Conservation (phyloP, 2,113 vertebrate genomes). For the Ctenomys sociabilis region DNA sequence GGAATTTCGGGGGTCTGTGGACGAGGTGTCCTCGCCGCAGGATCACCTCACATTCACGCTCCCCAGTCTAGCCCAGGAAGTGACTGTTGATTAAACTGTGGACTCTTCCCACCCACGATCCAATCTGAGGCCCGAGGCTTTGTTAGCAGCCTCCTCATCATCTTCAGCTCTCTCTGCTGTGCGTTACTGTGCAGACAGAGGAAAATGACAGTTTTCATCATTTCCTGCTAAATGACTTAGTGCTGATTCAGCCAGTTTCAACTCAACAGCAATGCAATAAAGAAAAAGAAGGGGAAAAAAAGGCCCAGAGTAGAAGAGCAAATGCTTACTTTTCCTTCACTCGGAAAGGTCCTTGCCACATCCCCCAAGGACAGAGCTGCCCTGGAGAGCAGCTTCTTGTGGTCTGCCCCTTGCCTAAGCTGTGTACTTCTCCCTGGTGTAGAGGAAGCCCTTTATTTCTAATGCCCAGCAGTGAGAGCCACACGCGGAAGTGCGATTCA, state of each 20-base stretch:
- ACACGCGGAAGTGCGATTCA: background rate
- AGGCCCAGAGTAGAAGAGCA: slow-evolving; percentile 50
- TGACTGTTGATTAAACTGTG: slow-evolving; percentile 48
- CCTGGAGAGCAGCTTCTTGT: background rate
- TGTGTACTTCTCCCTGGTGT: background rate
- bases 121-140: slow-evolving; percentile 51
- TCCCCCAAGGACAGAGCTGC: slow-evolving; percentile 39
- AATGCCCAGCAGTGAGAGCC: background rate
- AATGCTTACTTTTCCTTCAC: slow-evolving; percentile 56
- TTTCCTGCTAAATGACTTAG: slow-evolving; percentile 70
- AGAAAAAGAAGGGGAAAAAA: background rate
- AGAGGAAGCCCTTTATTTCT: background rate
- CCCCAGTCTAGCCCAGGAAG: background rate
- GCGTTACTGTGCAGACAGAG: slow-evolving; percentile 6
- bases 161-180: slow-evolving; percentile 52
- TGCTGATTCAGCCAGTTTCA: slow-evolving; percentile 75
- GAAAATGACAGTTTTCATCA: slow-evolving; percentile 71
- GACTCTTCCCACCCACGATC: slow-evolving; percentile 44
- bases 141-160: slow-evolving; percentile 48
- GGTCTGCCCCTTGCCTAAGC: background rate
- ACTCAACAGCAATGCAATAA: slow-evolving; percentile 34
- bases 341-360: slow-evolving; percentile 48
- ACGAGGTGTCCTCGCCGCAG: slow-evolving; percentile 32
- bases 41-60: slow-evolving; percentile 23
- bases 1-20: background rate